Conservation (phyloP, 35 echinoderm and acorn worm genomes). For the Strongylocentrotus purpuratus region DNA sequence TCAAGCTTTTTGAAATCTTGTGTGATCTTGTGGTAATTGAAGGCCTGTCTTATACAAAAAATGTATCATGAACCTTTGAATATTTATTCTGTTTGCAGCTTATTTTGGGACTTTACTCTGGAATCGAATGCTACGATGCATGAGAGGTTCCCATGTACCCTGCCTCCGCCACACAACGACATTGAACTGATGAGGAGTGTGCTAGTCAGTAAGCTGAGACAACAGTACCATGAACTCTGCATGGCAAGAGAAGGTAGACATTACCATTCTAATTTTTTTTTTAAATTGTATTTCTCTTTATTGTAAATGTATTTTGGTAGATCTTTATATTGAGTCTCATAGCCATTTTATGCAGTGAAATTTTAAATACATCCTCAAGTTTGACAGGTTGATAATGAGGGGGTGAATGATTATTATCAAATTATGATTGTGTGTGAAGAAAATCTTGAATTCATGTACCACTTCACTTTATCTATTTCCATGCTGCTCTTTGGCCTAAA, state of each 20-base stretch:
- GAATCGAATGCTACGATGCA: conserved; percentile 75
- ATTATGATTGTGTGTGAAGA: too few species aligned
- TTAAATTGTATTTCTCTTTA: too few species aligned
- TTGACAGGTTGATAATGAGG: too few species aligned
- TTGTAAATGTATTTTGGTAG: too few species aligned
- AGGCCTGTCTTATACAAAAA: background rate
- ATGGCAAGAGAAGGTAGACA: conserved; percentile 78
- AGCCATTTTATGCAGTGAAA: too few species aligned
- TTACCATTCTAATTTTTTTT: too few species aligned
- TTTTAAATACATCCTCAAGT: too few species aligned
- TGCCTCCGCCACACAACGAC: conserved; percentile 88
- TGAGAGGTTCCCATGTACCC: conserved; percentile 73
- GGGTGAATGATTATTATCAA: too few species aligned
- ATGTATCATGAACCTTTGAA: conserved; percentile 27
- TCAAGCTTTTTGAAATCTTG: background rate
- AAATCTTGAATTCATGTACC: too few species aligned
- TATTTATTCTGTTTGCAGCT: conserved; percentile 54
- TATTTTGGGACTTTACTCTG: conserved; percentile 88
- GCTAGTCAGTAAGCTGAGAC: conserved; percentile 66
- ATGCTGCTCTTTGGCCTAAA: too few species aligned
- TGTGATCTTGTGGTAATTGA: background rate
- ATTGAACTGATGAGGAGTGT: conserved; percentile 71
- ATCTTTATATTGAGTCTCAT: too few species aligned
- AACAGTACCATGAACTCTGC: conserved; percentile 90
- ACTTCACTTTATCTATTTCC: too few species aligned